Evolutionary conservation across 2,888 invertebrate species (phyloP), one percentile per base, ranked within the genome.

Genomic region (Acanthoscelides obtectus): DNA sequence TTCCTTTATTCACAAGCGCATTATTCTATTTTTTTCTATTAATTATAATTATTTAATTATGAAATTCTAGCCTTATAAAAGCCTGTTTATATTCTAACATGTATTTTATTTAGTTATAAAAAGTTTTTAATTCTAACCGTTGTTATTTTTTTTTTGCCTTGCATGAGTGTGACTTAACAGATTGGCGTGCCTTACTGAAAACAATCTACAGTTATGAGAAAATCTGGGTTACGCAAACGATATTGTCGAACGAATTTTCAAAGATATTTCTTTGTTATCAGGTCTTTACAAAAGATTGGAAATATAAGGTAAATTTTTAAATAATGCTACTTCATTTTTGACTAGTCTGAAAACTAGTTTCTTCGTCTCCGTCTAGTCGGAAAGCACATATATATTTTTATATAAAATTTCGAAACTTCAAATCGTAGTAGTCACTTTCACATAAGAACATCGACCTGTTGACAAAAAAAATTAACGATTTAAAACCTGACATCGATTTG

Each of bases 51-150:
- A 76, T 77, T 80, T 78, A 78, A 76, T 77, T 77, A 78, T 75
- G 72, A 81, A 80, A 20, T 77, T 81, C 78, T 82, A 82, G 83
- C 81, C 83, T 83, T 81, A 67, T 22, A 69, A 63, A 82, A 82
- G 81, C 80, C 80, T 84, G 83, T 84, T 83, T 84, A 83, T 83
- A 84, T 82, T 79, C 81, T 81, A 83, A 82, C 80, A 81, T 83
- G 81, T 83, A 81, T 83, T 84, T 83, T 83, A 84, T 83, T 81
- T 83, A 83, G 83, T 84, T 83, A 81, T 81, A 81, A 81, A 83
- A 80, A 45, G 75, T 22, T 74, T 77, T 77, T 75, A 74, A 73
- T 75, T 67, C 22, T 22, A 67, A 45, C 67, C 20, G 22, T 21
- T 20, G 67, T 67, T 67, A 19, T 67, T 21, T 22, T 67, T 67